Conservation (phyloP, 2,113 vertebrate species). For the Heterotis niloticus region DNA sequence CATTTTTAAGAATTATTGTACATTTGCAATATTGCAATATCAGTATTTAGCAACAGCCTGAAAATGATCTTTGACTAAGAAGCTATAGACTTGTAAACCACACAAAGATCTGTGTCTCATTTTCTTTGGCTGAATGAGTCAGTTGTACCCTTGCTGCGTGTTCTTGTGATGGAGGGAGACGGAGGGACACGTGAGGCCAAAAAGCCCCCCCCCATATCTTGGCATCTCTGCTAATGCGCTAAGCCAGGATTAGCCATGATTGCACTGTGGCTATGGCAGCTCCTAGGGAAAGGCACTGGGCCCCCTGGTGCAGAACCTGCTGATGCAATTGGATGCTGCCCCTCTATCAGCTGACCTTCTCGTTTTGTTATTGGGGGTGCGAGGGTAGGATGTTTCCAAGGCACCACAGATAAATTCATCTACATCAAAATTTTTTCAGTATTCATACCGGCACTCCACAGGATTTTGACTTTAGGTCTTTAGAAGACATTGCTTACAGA, state of each 20-base stretch:
- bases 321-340: not conserved
- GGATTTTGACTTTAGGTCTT: no score
- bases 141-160: not conserved
- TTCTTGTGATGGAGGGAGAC: not conserved
- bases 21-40: no score
- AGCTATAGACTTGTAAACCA: no score
- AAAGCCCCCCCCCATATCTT: not conserved
- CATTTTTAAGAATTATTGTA: no score
- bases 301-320: not conserved
- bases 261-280: constrained; percentile 65
- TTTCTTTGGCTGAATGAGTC: not conserved
- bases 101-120: not conserved
- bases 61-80: no score
- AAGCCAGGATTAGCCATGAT: constrained; percentile 69
- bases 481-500: no score
- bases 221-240: constrained; percentile 60
- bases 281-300: constrained; percentile 50
- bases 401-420: not conserved
- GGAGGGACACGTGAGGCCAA: not conserved
- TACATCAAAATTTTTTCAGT: no score
- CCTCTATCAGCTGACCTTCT: not conserved
- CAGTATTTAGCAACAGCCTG: no score
- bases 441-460: no score
- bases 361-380: not conserved
- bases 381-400: not conserved